Evolutionary conservation across 1,140 invertebrate species (phyloP).

Genomic region (Acyrthosiphon pisum): DNA sequence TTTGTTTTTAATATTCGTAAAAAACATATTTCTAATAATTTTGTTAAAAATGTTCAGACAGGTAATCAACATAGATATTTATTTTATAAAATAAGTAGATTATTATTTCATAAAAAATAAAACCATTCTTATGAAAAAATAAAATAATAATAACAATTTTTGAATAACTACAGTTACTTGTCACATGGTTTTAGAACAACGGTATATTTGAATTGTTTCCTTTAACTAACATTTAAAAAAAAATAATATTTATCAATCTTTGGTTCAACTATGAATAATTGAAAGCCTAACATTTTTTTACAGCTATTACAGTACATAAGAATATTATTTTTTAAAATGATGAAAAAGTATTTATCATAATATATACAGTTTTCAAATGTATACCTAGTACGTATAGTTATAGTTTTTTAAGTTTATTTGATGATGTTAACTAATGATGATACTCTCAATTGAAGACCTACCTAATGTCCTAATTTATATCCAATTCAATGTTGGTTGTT

Average conservation of each 20-base stretch:
- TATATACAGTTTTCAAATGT: background rate
- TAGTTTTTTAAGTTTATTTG: background rate
- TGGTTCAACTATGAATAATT: conserved; percentile 23
- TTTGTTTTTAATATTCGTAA: background rate
- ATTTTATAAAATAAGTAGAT: conserved; percentile 5
- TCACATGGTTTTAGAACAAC: conserved; percentile 20
- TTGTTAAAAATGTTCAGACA: background rate
- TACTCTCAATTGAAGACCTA: background rate
- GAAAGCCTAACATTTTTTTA: background rate
- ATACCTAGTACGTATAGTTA: background rate
- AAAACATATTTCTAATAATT: background rate
- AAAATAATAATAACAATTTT: background rate
- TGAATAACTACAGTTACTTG: background rate
- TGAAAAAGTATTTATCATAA: background rate
- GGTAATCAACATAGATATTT: background rate
- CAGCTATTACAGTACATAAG: background rate
- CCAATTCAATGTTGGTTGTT: background rate
- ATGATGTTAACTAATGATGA: background rate
- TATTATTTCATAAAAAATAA: background rate
- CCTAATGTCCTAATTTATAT: background rate
- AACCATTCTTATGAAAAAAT: background rate
- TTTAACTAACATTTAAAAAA: background rate
- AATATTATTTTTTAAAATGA: background rate
- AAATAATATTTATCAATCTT: background rate
- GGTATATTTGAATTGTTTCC: background rate